These are phyloP conservation scores for Aptenodytes forsteri DNA, from an alignment of 2,113 vertebrate genomes.

Conservation along the genomic window DNA sequence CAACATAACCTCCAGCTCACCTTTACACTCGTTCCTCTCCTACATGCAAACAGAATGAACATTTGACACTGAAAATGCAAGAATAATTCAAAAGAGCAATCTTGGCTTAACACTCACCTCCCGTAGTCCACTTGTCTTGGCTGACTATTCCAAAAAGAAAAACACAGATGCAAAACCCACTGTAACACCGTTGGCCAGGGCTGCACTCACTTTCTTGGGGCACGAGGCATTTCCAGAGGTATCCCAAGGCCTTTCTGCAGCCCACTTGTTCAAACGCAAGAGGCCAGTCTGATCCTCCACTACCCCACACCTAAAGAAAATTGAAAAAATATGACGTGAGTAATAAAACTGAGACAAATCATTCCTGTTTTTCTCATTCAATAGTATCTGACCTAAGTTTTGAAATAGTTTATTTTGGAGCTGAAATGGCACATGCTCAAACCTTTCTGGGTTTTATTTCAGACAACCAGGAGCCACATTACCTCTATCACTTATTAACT, in stretches of 20 bases:
- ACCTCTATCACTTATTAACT: neutral
- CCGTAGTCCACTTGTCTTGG: fast-evolving
- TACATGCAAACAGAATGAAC: neutral
- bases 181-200: too few relatives aligned
- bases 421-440: neutral
- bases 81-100: neutral
- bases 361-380: neutral
- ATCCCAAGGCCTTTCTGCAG: neutral
- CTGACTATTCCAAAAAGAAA: neutral
- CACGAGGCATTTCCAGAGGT: neutral
- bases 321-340: neutral
- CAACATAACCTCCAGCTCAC: neutral
- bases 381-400: neutral
- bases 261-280: neutral
- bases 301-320: neutral
- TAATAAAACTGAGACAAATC: neutral
- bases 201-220: neutral
- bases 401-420: neutral
- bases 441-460: neutral
- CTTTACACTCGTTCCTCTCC: neutral
- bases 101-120: too few relatives aligned
- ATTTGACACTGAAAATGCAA: neutral
- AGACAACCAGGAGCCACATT: neutral
- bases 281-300: neutral
- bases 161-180: neutral